Evolutionary conservation across 2,888 invertebrate genomes (phyloP).

Genomic region (Andrena praecox): DNA sequence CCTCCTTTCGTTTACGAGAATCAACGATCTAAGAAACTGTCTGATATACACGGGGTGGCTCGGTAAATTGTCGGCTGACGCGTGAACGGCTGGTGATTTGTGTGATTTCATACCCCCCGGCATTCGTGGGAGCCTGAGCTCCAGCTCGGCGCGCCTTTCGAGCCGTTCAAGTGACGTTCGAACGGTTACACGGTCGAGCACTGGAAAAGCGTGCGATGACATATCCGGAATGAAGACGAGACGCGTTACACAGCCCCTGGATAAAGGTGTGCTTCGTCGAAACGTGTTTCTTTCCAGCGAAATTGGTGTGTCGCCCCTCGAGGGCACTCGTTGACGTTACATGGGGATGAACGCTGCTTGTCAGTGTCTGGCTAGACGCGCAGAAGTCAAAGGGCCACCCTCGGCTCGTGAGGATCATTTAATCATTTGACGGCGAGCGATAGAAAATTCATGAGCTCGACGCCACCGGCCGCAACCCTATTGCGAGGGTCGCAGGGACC

Average conservation of each 20-base stretch:
- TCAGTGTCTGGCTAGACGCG: slow-evolving; percentile 61
- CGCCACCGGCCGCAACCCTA: slow-evolving; percentile 69
- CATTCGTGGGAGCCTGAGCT: background rate
- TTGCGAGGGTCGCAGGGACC: slow-evolving; percentile 60
- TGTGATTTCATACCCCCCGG: background rate
- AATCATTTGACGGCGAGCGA: slow-evolving; percentile 77
- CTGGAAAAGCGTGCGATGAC: too few species aligned
- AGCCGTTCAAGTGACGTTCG: too few species aligned
- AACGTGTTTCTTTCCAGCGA: background rate
- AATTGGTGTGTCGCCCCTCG: background rate
- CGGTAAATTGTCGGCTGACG: slow-evolving; percentile 34
- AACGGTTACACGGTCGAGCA: too few species aligned
- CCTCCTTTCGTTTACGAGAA: slow-evolving; percentile 59
- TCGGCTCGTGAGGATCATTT: slow-evolving; percentile 73
- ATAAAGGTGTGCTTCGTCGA: too few species aligned
- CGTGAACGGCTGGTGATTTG: slow-evolving; percentile 35
- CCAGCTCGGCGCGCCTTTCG: too few species aligned
- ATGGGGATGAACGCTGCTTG: slow-evolving; percentile 63
- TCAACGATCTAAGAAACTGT: slow-evolving; percentile 58
- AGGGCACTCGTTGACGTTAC: slow-evolving; percentile 62
- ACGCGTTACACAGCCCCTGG: too few species aligned
- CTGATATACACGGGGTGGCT: background rate
- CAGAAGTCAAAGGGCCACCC: slow-evolving; percentile 76
- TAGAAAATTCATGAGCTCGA: slow-evolving; percentile 81
- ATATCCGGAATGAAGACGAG: too few species aligned